Evolutionary conservation across 1,140 invertebrate genomes (phyloP), one percentile per base, ranked within the genome.

Genomic region (Choristoneura fumiferana): DNA sequence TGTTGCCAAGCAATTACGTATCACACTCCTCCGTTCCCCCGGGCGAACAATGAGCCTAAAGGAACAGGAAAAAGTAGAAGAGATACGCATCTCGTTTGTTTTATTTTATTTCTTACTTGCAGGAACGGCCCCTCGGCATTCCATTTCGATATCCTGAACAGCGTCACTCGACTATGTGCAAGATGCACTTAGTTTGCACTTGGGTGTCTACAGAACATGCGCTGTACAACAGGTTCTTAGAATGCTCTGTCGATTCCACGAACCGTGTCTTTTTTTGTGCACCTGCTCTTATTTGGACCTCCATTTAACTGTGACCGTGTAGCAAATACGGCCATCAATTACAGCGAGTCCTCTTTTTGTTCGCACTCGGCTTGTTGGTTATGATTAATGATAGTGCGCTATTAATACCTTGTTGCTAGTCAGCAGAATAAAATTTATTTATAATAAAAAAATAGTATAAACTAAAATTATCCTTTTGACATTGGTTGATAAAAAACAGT

Each of bases 261-360:
- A 78, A 83, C 43, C 45, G 36, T 67, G 60, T 58, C 63, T 64
- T 72, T 76, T 49, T 75, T 76, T 73, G 60, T 64, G 61, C 81
- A 82, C 79, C 81, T 84, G 78, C 72, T 76, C 73, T 69, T 69
- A 76, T 82, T 77, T 70, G 76, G 67, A 67, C 69, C 66, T 72
- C 58, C 65, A 70, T 78, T 85, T 79, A 81, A 83, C 80, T 81
- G 78, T 82, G 69, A 72, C 62, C 69, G 62, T 70, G 65, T 66
- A 67, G 66, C 72, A 67, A 81, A 78, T 77, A 70, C 61, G 58
- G 67, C 74, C 73, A 82, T 82, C 80, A 85, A 80, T 85, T 81
- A 78, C 65, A 63, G 63, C 73, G 77, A 76, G 67, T 61, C 58
- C 55, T 57, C 61, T 67, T 77, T 72, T 78, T 75, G 56, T 54